Base-by-base conservation (phyloP, 2,113 vertebrate genomes). In the Melanerpes formicivorus region DNA sequence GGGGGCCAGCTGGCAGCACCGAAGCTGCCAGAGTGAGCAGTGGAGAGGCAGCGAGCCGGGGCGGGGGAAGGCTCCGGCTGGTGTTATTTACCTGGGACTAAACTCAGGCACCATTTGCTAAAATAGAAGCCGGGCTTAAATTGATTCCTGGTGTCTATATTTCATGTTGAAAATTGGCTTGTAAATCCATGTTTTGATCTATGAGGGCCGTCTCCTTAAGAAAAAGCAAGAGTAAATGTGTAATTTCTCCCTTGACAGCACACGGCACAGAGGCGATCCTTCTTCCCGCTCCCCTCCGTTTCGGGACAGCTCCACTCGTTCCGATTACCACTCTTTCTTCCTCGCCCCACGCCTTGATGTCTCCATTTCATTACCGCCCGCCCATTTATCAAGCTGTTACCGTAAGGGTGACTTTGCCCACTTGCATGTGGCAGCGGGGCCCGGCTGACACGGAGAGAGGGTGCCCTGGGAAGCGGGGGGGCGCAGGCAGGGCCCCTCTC, bases 231-330 rank as follows among this genome's bases (percentile, higher is more conserved):
- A 98, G 99, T 99, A 99, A 99, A 99, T 99, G 99, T 99, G 99
- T 99, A 99, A 99, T 99, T 99, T 99, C 99, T 99, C 99, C 99
- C 99, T 99, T 99, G 99, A 99, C 99, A 99, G 99, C 99, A 99
- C 99, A 99, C 98, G 93, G 98, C 97, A 96, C 98, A 98, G 98
- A 98, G 98, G 98, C 98, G 98, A 99, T 99, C 98, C 98, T 99
- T 99, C 99, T 99, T 99, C 98, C 97, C 94, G 94, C 95, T 96
- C 97, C 96, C 97, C 93, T 97, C 95, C 96, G 97, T 95, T 96
- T 96, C 95, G 96, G 97, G 96, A 96, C 97, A 97, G 97, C 97
- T 98, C 97, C 96, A 96, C 96, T 96, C 97, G 96, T 96, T 96
- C 97, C 95, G 97, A 96, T 97, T 97, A 97, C 95, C 95, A 97